Base-by-base conservation (phyloP, 1,140 invertebrate genomes). In the Medauroidea extradentata region DNA sequence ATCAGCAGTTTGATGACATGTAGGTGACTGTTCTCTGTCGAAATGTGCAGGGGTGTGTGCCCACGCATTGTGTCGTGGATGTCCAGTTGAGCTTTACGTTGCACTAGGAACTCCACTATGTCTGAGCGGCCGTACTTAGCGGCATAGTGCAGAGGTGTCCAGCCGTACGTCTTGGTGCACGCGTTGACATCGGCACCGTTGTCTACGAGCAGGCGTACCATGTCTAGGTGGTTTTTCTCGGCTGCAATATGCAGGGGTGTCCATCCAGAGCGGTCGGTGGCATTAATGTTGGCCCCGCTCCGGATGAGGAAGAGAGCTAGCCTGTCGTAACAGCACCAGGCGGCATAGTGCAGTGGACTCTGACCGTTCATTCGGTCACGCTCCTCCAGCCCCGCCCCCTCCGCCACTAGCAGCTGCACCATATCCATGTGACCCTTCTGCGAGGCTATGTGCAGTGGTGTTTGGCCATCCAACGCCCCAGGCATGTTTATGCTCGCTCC, bases 11-110 rank as follows among this genome's bases (percentile, higher is more conserved):
- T 77, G 1, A 87, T 83, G 58, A 92, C 90, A 14, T 77, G 77
- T 67, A 81, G 78, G 73, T 90, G 58, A 29, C 42, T 60, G 34
- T 1, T 48, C 42, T 51, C 48, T n/a, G 41, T 57, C 42, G 68
- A 67, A 25, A 66, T 41, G 76, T 93, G 89, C 11, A 94, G 70
- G 1, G 90, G 79, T 18, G 87, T 93, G 61, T 93, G 89, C 0
- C 87, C 88, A 65, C 80, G 80, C 29, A 34, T 34, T 56, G 82
- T 79, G 76, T 93, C 93, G 18, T 67, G 65, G 29, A 77, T 72
- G 75, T 86, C 85, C 24, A 88, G 75, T 59, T 87, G 72, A 5
- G 91, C 70, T 41, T 74, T 73, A 11, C 79, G 76, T 43, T 80
- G 74, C 42, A 91, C 70, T 3, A 92, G 74, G 63, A 82, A 75